Conservation (phyloP, 2,888 invertebrate genomes). For the Sipunculus nudus region DNA sequence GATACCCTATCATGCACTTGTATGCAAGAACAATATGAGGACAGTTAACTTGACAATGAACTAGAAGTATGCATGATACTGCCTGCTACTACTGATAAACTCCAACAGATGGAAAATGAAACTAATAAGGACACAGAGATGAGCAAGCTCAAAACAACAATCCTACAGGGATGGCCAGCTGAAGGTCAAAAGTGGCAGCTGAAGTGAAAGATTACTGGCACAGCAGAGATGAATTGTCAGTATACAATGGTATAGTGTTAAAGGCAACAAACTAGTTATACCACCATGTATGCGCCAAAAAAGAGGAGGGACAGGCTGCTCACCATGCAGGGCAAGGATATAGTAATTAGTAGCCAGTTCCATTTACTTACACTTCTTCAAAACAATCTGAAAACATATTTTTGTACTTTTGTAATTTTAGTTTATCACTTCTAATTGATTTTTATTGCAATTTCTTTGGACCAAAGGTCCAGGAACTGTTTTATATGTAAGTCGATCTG, state of each 20-base stretch:
- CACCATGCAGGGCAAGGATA: too few relatives aligned
- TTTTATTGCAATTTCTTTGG: too few relatives aligned
- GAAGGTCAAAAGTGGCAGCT: background rate
- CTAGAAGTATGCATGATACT: background rate
- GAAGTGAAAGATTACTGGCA: background rate
- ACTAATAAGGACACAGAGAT: slow-evolving; percentile 2
- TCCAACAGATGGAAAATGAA: background rate
- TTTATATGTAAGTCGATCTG: too few relatives aligned
- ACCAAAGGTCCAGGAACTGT: too few relatives aligned
- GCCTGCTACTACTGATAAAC: background rate
- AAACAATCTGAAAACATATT: too few relatives aligned
- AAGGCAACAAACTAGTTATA: slow-evolving; percentile 11
- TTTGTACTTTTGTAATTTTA: too few relatives aligned
- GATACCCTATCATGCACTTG: background rate
- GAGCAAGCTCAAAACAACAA: background rate
- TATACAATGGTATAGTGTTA: slow-evolving; percentile 14
- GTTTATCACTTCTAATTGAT: too few relatives aligned
- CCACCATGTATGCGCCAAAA: slow-evolving; percentile 14
- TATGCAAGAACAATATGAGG: background rate
- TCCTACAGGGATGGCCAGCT: slow-evolving; percentile 15
- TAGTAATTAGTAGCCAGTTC: too few relatives aligned
- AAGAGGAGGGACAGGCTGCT: slow-evolving; percentile 11
- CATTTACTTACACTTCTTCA: too few relatives aligned
- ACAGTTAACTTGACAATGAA: background rate
- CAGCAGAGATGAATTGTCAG: background rate